Base-by-base conservation (phyloP, 2,113 vertebrate species). In the Pseudorectes ferrugineus region DNA sequence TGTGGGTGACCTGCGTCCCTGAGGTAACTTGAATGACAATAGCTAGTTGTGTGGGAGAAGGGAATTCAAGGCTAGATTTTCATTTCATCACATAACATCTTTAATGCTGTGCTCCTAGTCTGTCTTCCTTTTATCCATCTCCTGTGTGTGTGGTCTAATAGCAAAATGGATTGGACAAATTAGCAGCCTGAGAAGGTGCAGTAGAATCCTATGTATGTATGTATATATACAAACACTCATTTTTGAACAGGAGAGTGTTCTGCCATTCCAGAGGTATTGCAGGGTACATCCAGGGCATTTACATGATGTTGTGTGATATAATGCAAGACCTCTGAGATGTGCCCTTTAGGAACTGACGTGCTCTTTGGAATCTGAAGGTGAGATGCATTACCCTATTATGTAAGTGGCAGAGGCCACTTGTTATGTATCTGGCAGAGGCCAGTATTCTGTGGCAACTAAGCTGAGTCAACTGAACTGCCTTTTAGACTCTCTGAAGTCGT, bases 371-470 rank as follows among this genome's bases (percentile, higher is more conserved):
- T 40, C 26, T 77, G 54, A 89, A 72, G 17, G 15, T 4, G 25
- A 58, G 7, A 25, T 45, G 2, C 5, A 4, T 62, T 52, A 26
- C 6, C 1, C 4, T 35, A 1, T 22, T 22, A 26, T 15, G 7
- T 26, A 49, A 36, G 51, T 14, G 19, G 6, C 5, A 63, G 33
- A 58, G 51, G 6, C 16, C 26, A 14, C 26, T 58, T 35, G 3
- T 18, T n/a, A 17, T 17, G 6, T 14, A 2, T 9, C 17, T 45
- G 13, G 2, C 5, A 42, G 23, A 55, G 15, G 12, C 4, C 25
- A 46, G 10, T 14, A 33, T 26, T 20, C 13, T 51, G 42, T 54
- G 24, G 22, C 24, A 85, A n/a, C 16, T 26, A 14, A 5, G 4
- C 4, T 33, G 11, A 59, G 11, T 45, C 13, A 51, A 14, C 8